A percentile compares a stretch with the other conserved stretches of the same genome.
These are phyloP conservation scores for Apotomis betuletana DNA, from an alignment of 2,888 invertebrate species.

Conservation along the genomic window DNA sequence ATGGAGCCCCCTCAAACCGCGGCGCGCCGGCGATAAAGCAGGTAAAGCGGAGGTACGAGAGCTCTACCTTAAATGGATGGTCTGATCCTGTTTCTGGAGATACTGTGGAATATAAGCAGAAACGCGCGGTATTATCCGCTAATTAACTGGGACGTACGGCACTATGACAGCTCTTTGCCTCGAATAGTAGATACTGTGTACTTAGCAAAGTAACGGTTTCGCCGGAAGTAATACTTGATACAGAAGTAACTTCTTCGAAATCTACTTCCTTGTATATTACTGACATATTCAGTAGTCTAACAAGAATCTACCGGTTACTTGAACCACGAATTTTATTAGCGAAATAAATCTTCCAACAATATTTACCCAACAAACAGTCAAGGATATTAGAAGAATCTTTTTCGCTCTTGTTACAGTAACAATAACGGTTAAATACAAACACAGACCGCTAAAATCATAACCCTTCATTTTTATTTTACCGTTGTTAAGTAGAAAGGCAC, in stretches of 20 bases:
- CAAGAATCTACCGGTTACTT: too few relatives aligned
- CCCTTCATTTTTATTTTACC: too few relatives aligned
- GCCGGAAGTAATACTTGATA: background rate
- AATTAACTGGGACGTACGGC: slow-evolving; percentile 29
- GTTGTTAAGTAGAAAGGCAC: too few relatives aligned
- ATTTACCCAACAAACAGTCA: too few relatives aligned
- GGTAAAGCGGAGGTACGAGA: slow-evolving; percentile 31
- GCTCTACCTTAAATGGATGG: slow-evolving; percentile 30
- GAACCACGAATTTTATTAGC: too few relatives aligned
- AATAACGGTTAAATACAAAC: too few relatives aligned
- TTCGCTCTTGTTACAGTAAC: too few relatives aligned
- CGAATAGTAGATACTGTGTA: slow-evolving; percentile 20
- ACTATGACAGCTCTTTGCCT: slow-evolving; percentile 31
- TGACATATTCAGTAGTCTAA: too few relatives aligned
- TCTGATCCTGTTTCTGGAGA: slow-evolving; percentile 34
- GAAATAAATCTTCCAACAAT: too few relatives aligned
- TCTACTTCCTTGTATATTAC: too few relatives aligned
- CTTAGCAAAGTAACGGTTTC: slow-evolving; percentile 11
- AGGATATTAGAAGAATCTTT: too few relatives aligned
- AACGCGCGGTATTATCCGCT: slow-evolving; percentile 34
- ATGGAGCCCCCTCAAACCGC: slow-evolving; percentile 56
- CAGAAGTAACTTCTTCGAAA: background rate
- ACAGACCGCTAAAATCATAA: too few relatives aligned
- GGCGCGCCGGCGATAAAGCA: slow-evolving; percentile 23
- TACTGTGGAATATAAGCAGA: slow-evolving; percentile 32